Conservation (phyloP, 1,140 invertebrate genomes). For the Bilobella aurantiaca region DNA sequence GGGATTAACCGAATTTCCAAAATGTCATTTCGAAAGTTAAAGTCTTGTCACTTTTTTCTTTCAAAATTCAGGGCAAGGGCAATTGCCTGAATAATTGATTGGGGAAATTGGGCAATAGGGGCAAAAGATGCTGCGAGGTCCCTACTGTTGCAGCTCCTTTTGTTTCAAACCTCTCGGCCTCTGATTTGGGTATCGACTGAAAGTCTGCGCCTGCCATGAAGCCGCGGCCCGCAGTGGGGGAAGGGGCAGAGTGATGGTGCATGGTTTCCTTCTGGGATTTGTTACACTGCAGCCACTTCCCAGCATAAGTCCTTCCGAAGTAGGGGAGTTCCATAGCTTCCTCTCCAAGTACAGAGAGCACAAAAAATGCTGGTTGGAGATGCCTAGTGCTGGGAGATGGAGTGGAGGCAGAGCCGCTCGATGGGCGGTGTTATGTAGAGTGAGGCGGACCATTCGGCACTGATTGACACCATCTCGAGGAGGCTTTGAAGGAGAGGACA, state of each 20-base stretch:
- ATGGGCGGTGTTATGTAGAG: slow-evolving; percentile 26
- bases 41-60: background rate
- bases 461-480: slow-evolving; percentile 34
- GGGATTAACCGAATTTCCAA: background rate
- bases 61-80: background rate
- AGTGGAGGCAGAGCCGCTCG: slow-evolving; percentile 11
- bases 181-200: slow-evolving; percentile 29
- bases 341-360: background rate
- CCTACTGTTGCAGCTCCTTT: background rate
- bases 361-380: too few relatives aligned
- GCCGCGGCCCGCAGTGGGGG: background rate
- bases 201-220: slow-evolving; percentile 33
- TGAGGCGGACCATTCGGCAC: slow-evolving; percentile 27
- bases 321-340: background rate
- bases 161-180: background rate
- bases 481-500: slow-evolving; percentile 16
- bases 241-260: background rate
- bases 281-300: background rate
- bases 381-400: too few relatives aligned
- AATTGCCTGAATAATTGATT: background rate
- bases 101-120: background rate
- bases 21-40: background rate
- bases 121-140: background rate
- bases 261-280: background rate
- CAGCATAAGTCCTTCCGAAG: background rate